phyloP scores from a whole-genome alignment of 2,888 invertebrate genomes.

The Dynastes maya region DNA sequence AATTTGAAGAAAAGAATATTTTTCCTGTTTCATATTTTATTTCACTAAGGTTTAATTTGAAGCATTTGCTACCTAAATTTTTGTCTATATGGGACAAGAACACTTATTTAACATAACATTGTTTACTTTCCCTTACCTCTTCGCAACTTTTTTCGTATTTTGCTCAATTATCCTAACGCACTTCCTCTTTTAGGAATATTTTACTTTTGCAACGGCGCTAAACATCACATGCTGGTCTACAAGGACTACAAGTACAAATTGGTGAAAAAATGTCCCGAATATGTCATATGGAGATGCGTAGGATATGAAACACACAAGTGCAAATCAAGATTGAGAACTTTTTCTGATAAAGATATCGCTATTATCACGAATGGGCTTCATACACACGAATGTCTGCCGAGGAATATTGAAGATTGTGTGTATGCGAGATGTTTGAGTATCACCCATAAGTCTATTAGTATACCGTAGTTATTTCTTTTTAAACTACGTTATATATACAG shows the following conservation, averaged over 20 bases:
- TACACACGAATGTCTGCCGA: constrained; percentile 54
- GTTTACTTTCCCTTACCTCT: no score
- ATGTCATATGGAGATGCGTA: constrained; percentile 60
- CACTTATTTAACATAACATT: no score
- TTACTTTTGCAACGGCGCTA: constrained; percentile 56
- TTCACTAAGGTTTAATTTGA: neutral
- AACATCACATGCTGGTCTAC: constrained; percentile 57
- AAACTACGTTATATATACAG: no score
- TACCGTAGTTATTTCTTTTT: neutral
- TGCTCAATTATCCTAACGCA: neutral
- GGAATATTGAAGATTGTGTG: constrained; percentile 22
- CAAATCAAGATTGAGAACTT: constrained; percentile 56
- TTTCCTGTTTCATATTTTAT: neutral
- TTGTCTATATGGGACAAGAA: neutral
- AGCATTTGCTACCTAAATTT: neutral
- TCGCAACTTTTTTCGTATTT: neutral
- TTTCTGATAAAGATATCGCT: constrained; percentile 48
- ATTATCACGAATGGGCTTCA: constrained; percentile 60
- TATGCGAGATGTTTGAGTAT: constrained; percentile 11
- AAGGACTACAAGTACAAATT: constrained; percentile 57
- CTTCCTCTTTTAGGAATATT: constrained; percentile 46
- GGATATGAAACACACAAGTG: constrained; percentile 60
- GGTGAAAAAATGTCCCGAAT: constrained; percentile 53
- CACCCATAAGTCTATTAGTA: neutral
- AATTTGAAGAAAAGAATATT: no score